Evolutionary conservation across 1,140 invertebrate genomes (phyloP).

Genomic region (Trachelipus rathkii): DNA sequence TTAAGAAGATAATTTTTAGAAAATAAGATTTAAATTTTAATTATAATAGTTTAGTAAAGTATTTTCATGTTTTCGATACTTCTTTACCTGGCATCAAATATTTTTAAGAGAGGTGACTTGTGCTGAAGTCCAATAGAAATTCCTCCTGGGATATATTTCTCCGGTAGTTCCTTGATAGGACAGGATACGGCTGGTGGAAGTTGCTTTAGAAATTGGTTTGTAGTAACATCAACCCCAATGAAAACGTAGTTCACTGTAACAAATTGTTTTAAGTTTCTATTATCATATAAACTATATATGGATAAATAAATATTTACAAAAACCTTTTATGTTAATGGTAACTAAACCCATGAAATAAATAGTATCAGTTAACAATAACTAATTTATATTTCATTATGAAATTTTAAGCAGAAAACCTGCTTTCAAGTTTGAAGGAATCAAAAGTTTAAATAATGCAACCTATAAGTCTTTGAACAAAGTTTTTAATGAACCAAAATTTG

Average conservation of each 20-base stretch:
- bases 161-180: constrained; percentile 33
- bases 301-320: too few relatives aligned
- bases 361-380: too few relatives aligned
- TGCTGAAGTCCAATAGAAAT: constrained; percentile 40
- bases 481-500: too few relatives aligned
- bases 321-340: too few relatives aligned
- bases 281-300: too few relatives aligned
- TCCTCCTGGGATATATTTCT: constrained; percentile 34
- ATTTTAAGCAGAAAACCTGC: neutral
- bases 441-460: too few relatives aligned
- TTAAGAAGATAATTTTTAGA: too few relatives aligned
- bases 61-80: neutral
- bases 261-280: neutral
- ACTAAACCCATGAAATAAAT: too few relatives aligned
- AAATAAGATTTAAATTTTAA: too few relatives aligned
- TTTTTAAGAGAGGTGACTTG: constrained; percentile 32
- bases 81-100: constrained; percentile 37
- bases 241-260: constrained; percentile 40
- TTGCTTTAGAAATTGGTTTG: constrained; percentile 34
- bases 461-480: too few relatives aligned
- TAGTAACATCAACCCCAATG: constrained; percentile 40
- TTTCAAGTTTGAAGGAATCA: neutral
- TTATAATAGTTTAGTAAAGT: too few relatives aligned
- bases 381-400: neutral
- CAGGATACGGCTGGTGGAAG: constrained; percentile 29